Conservation (phyloP, 2,113 vertebrate genomes). For the Ciconia stormi region DNA sequence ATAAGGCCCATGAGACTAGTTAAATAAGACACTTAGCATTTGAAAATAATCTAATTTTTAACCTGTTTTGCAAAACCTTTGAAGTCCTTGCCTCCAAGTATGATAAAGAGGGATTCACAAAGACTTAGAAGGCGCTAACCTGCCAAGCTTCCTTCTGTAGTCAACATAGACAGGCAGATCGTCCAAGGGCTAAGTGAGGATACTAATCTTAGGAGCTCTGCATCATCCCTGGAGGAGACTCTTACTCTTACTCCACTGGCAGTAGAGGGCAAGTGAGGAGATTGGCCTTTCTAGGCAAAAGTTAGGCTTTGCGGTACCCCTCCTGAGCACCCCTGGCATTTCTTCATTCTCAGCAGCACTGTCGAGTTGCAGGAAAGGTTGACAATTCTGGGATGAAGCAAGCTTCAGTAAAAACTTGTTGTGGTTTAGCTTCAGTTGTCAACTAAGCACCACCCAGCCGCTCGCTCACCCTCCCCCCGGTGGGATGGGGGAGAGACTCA, state of each 20-base stretch:
- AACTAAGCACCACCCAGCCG: no score
- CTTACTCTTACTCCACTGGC: not conserved
- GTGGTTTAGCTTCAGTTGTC: no score
- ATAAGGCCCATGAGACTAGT: not conserved
- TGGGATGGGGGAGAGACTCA: no score
- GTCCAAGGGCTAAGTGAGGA: not conserved
- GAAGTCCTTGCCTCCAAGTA: not conserved
- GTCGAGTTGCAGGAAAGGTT: not conserved
- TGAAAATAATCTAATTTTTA: not conserved
- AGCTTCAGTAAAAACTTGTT: not conserved
- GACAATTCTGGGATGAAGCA: not conserved
- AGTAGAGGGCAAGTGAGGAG: not conserved
- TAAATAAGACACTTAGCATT: not conserved
- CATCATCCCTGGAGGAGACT: not conserved
- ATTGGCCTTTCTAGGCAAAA: not conserved
- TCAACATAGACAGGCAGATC: accelerated
- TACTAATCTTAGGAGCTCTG: not conserved
- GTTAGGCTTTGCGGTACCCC: not conserved
- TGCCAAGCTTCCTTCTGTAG: not conserved
- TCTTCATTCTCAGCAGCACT: not conserved
- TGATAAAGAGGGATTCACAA: not conserved
- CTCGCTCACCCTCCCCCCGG: no score
- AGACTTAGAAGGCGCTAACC: not conserved
- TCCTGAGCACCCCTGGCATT: not conserved
- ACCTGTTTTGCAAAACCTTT: not conserved